phyloP scores from a whole-genome alignment of 2,113 vertebrate species.

The Spea multiplicata region DNA sequence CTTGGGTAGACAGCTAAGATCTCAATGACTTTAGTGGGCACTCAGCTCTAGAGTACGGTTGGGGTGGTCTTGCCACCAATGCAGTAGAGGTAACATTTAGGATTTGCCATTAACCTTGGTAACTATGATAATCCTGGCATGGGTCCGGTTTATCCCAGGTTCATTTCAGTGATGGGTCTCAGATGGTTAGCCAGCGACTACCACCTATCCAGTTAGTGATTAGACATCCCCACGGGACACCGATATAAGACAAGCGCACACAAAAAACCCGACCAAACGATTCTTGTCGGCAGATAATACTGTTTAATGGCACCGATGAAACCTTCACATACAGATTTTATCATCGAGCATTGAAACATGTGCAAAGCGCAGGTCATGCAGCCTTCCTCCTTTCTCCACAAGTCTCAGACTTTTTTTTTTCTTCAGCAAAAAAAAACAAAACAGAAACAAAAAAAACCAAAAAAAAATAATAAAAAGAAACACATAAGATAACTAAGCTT shows the following conservation, averaged over 20 bases:
- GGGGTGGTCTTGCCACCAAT: no score
- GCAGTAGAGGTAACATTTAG: no score
- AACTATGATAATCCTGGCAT: not conserved
- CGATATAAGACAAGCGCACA: not conserved
- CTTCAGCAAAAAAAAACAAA: constrained; percentile 60
- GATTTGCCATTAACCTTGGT: not conserved
- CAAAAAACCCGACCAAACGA: not conserved
- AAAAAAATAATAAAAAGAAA: not conserved
- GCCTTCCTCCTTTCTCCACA: constrained; percentile 58
- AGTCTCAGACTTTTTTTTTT: constrained; percentile 63
- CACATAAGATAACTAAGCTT: constrained; percentile 61
- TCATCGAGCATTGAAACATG: constrained; percentile 45
- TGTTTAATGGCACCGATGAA: constrained; percentile 79
- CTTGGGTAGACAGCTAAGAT: no score
- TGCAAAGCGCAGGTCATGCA: constrained; percentile 78
- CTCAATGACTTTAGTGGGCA: no score
- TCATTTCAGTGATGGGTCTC: no score
- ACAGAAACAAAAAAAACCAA: constrained; percentile 40
- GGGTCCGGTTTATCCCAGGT: not conserved
- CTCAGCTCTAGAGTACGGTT: no score
- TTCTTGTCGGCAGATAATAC: constrained; percentile 78
- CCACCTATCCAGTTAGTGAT: no score
- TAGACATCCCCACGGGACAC: not conserved
- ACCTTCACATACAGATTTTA: constrained; percentile 59
- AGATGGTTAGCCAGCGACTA: no score